These are phyloP conservation scores for Lacerta viridis DNA, from an alignment of 2,797 vertebrate species.

Conservation along the genomic window DNA sequence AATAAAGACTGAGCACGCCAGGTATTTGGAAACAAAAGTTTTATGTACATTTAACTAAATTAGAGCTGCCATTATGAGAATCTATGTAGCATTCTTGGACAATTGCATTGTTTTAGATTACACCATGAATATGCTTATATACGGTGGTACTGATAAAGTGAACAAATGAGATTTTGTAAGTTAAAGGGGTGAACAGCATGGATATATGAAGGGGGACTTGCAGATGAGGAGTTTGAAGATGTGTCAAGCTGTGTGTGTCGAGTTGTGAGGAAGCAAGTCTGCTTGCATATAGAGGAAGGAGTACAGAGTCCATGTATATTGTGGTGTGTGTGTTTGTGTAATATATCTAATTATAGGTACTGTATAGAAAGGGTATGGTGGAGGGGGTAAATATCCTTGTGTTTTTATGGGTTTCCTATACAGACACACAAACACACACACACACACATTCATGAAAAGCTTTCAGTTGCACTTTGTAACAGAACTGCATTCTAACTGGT, in stretches of 20 bases:
- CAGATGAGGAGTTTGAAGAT: background rate
- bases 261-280: background rate
- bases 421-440: too few species aligned
- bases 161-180: background rate
- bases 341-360: background rate
- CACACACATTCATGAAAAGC: background rate
- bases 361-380: too few species aligned
- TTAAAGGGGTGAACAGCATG: background rate
- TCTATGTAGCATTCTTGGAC: background rate
- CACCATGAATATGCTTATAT: background rate
- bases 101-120: background rate
- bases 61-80: background rate
- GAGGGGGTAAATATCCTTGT: background rate
- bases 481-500: background rate
- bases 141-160: background rate
- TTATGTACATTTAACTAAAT: slow-evolving; percentile 21
- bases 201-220: background rate
- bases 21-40: slow-evolving; percentile 24
- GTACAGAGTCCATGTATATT: background rate
- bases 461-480: background rate
- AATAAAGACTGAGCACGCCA: slow-evolving; percentile 8
- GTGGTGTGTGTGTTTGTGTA: background rate
- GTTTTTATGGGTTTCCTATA: background rate
- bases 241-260: background rate
- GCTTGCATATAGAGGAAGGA: background rate